Evolutionary conservation across 1,140 invertebrate genomes (phyloP).

Genomic region (Asobara japonica): DNA sequence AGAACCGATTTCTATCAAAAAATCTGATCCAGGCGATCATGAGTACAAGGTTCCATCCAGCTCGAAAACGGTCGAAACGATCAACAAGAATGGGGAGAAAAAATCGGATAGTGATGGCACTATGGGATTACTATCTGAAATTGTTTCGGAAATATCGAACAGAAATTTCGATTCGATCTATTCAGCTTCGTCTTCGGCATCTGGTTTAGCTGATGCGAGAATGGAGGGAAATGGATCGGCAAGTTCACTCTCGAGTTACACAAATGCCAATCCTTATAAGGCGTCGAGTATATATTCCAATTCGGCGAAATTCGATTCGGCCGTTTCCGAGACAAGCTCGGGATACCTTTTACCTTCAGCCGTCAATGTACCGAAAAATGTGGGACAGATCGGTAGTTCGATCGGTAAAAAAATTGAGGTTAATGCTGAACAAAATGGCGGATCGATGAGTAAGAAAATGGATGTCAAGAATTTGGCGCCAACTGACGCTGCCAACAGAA

Average conservation of each 20-base stretch:
- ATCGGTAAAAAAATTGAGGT: slow-evolving; percentile 31
- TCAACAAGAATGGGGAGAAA: slow-evolving; percentile 62
- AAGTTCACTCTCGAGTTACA: slow-evolving; percentile 49
- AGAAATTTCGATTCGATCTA: slow-evolving; percentile 88
- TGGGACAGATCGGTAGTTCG: slow-evolving; percentile 41
- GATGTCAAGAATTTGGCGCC: not conserved
- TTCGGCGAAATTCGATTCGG: slow-evolving; percentile 63
- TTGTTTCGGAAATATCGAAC: slow-evolving; percentile 86
- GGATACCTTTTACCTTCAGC: slow-evolving; percentile 78
- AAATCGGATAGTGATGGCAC: slow-evolving; percentile 73
- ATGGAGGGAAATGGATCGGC: slow-evolving; percentile 50
- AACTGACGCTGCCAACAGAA: not conserved
- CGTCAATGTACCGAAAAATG: slow-evolving; percentile 65
- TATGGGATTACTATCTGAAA: slow-evolving; percentile 82
- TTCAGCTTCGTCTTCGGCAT: slow-evolving; percentile 76
- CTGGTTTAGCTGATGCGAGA: slow-evolving; percentile 54
- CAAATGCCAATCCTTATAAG: slow-evolving; percentile 70
- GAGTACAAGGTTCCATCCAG: slow-evolving; percentile 67
- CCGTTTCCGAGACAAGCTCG: slow-evolving; percentile 74
- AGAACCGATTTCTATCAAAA: slow-evolving; percentile 68
- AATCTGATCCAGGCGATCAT: slow-evolving; percentile 37
- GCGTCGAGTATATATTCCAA: slow-evolving; percentile 72
- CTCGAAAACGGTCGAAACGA: slow-evolving; percentile 59
- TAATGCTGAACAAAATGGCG: not conserved
- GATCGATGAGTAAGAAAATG: no score